These are phyloP conservation scores for Gadus chalcogrammus DNA, from an alignment of 2,113 vertebrate genomes.

Conservation along the genomic window DNA sequence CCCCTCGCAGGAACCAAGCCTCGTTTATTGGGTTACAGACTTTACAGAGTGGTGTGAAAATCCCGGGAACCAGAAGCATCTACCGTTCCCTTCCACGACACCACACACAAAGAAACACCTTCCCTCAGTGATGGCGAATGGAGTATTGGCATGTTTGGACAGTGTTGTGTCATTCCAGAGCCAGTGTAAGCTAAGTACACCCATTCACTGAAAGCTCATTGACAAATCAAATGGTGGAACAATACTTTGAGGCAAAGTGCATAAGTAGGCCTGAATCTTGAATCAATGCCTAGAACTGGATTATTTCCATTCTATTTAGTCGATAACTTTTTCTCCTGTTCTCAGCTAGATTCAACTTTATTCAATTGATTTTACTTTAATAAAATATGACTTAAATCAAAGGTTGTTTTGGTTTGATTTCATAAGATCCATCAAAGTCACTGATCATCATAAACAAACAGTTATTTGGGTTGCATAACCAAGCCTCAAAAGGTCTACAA, in stretches of 20 bases:
- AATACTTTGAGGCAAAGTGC: conserved; percentile 29
- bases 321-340: not conserved
- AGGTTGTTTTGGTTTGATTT: too few species aligned
- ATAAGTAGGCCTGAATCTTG: too few species aligned
- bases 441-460: too few species aligned
- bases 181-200: conserved; percentile 51
- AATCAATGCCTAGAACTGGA: not conserved
- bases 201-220: conserved; percentile 41
- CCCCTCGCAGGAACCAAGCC: conserved; percentile 42
- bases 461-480: too few species aligned
- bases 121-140: conserved; percentile 15
- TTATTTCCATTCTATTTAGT: not conserved
- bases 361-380: too few species aligned
- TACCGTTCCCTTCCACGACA: conserved; percentile 25
- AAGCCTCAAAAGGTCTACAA: too few species aligned
- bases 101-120: too few species aligned
- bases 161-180: conserved; percentile 28
- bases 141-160: conserved; percentile 48
- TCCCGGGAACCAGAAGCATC: conserved; percentile 22
- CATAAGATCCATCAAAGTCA: too few species aligned
- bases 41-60: conserved; percentile 30
- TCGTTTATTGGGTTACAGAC: conserved; percentile 51
- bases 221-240: conserved; percentile 37
- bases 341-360: too few species aligned
- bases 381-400: too few species aligned